Evolutionary conservation across 2,113 vertebrate species (phyloP).

Genomic region (Ciconia stormi): DNA sequence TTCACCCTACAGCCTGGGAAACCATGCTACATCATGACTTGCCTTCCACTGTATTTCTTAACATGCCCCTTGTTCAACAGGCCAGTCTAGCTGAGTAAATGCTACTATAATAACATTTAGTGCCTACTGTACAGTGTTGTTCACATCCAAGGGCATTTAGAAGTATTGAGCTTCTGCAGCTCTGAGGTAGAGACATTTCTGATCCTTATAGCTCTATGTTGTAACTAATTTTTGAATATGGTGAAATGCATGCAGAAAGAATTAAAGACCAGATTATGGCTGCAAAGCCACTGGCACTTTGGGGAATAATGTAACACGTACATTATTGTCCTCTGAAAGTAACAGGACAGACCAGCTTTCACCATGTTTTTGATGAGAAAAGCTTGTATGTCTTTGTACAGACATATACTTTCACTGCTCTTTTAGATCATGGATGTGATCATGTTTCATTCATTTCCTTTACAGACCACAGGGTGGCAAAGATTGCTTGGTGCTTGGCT

Average conservation of each 20-base stretch:
- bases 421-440: not conserved
- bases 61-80: not conserved
- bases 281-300: not conserved
- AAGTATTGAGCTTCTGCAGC: not conserved
- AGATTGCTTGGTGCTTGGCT: not conserved
- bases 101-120: not conserved
- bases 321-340: not conserved
- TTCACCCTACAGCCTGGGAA: not conserved
- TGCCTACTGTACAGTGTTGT: not conserved
- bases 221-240: not conserved
- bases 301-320: not conserved
- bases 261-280: not conserved
- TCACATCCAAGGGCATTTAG: not conserved
- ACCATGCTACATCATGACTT: not conserved
- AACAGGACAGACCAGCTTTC: not conserved
- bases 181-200: not conserved
- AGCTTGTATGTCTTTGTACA: not conserved
- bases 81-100: not conserved
- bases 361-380: not conserved
- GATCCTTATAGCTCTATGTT: not conserved
- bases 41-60: not conserved
- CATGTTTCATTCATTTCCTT: not conserved
- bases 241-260: not conserved
- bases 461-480: conserved; percentile 11
- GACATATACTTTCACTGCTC: not conserved